Percentiles rank a stretch among this genome's conserved stretches.
Evolutionary conservation across 2,113 vertebrate species (phyloP).

Genomic region (Clarias magur): DNA sequence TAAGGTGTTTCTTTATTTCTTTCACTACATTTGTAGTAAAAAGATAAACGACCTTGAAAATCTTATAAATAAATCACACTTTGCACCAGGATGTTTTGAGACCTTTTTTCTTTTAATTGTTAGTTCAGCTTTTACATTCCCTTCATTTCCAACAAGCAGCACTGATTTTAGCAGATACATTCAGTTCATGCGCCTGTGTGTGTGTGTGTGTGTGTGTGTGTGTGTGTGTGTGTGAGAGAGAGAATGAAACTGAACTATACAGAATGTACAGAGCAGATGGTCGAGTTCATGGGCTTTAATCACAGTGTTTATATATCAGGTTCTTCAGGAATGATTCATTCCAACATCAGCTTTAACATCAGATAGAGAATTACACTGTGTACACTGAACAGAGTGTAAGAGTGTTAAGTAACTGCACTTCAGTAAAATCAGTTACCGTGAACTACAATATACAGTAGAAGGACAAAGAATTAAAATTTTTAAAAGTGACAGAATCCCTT

Average conservation of each 20-base stretch:
- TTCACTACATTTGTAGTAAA: too few relatives aligned
- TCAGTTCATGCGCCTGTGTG: neutral
- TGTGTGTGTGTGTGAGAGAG: neutral
- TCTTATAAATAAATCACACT: neutral
- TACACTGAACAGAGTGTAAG: neutral
- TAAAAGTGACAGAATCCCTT: neutral
- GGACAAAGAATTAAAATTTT: neutral
- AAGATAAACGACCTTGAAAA: neutral
- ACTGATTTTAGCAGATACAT: neutral
- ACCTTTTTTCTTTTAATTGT: constrained; percentile 12
- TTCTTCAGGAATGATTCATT: neutral
- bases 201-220: neutral
- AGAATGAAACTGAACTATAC: neutral
- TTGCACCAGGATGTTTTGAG: neutral
- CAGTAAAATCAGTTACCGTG: neutral
- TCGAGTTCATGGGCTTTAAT: neutral
- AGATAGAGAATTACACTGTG: neutral
- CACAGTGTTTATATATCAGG: neutral
- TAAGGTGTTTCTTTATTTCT: too few relatives aligned
- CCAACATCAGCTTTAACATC: neutral
- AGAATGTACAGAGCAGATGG: neutral
- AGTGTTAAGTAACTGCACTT: neutral
- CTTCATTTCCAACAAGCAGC: constrained; percentile 9
- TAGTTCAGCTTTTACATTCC: neutral
- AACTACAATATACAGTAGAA: neutral